Evolutionary conservation across 2,797 vertebrate species (phyloP).

Genomic region (Simalia tracyae): DNA sequence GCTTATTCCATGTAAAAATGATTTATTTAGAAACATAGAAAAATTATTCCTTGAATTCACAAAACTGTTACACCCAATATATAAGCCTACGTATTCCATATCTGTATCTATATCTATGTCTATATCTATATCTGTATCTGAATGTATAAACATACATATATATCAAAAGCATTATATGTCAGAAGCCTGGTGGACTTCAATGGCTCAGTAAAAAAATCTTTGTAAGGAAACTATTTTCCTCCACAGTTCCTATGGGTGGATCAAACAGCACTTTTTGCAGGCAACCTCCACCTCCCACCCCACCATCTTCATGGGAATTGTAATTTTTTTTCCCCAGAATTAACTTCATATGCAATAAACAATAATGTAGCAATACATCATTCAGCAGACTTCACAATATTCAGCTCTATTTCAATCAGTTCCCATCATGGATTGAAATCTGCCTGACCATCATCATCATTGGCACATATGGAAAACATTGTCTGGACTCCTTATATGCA

Average conservation of each 20-base stretch:
- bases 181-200: neutral
- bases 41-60: neutral
- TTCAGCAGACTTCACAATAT: neutral
- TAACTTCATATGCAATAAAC: neutral
- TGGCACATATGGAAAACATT: neutral
- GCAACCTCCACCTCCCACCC: neutral
- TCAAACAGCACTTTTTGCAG: neutral
- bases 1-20: neutral
- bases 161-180: neutral
- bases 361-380: neutral
- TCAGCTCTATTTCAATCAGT: neutral
- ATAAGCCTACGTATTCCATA: neutral
- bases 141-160: neutral
- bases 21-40: neutral
- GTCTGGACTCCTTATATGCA: neutral
- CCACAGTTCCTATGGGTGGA: neutral
- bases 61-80: neutral
- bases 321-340: neutral
- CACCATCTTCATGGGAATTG: neutral
- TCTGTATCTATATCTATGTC: no score
- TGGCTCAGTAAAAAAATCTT: neutral
- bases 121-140: no score
- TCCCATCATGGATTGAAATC: neutral
- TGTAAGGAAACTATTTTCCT: neutral
- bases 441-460: neutral